These are phyloP conservation scores for Azorinus chamasolen DNA, from an alignment of 2,888 invertebrate species.

Conservation along the genomic window DNA sequence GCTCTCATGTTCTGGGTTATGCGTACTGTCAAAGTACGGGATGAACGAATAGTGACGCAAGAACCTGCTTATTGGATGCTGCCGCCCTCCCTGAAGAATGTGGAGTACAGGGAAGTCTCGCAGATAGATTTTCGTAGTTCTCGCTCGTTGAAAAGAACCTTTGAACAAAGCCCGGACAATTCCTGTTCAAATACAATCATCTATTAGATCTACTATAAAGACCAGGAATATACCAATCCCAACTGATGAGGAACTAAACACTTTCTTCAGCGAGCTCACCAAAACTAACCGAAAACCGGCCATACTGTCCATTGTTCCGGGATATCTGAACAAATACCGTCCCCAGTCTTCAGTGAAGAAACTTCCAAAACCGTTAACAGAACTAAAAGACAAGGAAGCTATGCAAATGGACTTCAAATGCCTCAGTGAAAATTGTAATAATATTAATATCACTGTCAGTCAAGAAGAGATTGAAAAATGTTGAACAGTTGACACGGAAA, in stretches of 20 bases:
- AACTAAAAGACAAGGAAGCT: constrained; percentile 6
- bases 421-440: constrained; percentile 12
- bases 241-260: too few species aligned
- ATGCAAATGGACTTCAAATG: constrained; percentile 7
- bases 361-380: constrained; percentile 17
- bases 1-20: constrained; percentile 61
- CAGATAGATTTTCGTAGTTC: too few species aligned
- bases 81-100: constrained; percentile 17
- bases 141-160: too few species aligned
- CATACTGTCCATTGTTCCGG: constrained; percentile 15
- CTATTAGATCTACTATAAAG: too few species aligned
- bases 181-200: too few species aligned
- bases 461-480: background rate
- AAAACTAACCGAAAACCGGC: too few species aligned
- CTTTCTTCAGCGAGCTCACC: too few species aligned
- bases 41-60: constrained; percentile 55
- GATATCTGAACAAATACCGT: constrained; percentile 17
- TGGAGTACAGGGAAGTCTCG: constrained; percentile 24
- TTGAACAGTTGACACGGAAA: constrained; percentile 1
- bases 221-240: too few species aligned
- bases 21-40: constrained; percentile 46
- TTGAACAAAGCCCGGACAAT: too few species aligned
- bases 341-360: constrained; percentile 10
- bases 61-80: constrained; percentile 59
- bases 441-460: background rate